A percentile compares a stretch with the other conserved stretches of the same genome.
Conservation (phyloP, 2,888 invertebrate species). For the Perdita meconis region DNA sequence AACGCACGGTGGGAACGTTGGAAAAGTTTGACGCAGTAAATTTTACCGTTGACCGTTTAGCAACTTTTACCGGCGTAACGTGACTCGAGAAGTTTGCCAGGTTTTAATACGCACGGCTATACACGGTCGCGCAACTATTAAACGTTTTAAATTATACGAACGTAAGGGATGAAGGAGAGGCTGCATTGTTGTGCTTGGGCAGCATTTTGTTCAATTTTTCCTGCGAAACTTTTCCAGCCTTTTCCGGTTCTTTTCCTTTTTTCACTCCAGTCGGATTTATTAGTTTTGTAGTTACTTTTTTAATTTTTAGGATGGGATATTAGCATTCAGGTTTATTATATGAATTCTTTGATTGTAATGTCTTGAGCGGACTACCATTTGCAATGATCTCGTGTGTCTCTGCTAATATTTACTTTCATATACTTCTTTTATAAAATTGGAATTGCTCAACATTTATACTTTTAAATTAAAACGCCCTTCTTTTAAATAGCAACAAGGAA, state of each 20-base stretch:
- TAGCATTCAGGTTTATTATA: too few species aligned
- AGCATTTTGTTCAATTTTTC: not conserved
- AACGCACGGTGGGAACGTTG: conserved; percentile 28
- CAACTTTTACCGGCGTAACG: conserved; percentile 43
- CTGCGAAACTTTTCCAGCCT: not conserved
- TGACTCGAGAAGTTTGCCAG: conserved; percentile 43
- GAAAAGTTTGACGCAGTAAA: conserved; percentile 42
- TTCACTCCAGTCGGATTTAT: not conserved
- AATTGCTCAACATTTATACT: too few species aligned
- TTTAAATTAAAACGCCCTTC: too few species aligned
- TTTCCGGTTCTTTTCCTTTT: not conserved
- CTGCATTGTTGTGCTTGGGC: conserved; percentile 5
- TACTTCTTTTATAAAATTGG: too few species aligned
- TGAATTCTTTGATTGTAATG: too few species aligned
- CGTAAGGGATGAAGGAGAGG: conserved; percentile 4
- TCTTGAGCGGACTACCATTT: too few species aligned
- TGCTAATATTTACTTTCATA: too few species aligned
- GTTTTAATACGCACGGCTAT: conserved; percentile 49
- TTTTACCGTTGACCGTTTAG: conserved; percentile 42
- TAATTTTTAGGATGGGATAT: not conserved
- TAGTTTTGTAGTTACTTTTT: not conserved
- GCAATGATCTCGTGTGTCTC: too few species aligned
- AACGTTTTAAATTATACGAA: conserved; percentile 37
- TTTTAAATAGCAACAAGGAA: too few species aligned
- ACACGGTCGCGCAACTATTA: conserved; percentile 17